phyloP scores from a whole-genome alignment of 2,888 invertebrate genomes.

The Zele albiditarsus region DNA sequence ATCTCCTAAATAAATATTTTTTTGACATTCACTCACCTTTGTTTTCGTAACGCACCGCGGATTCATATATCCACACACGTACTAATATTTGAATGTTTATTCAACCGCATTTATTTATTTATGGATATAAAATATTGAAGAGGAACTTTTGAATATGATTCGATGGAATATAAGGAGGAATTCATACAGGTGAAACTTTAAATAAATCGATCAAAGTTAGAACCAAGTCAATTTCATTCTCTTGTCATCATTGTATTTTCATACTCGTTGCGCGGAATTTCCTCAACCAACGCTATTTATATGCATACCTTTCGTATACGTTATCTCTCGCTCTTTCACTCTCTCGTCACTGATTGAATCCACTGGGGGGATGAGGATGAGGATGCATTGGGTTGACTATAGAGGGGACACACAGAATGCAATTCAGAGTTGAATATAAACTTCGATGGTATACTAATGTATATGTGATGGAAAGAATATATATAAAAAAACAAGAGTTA shows the following conservation, averaged over 20 bases:
- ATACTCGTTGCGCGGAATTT: not conserved
- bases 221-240: not conserved
- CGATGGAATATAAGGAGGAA: not conserved
- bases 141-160: not conserved
- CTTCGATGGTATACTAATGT: not conserved
- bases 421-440: not conserved
- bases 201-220: not conserved
- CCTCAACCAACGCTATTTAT: not conserved
- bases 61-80: not conserved
- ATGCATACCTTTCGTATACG: slow-evolving; percentile 2
- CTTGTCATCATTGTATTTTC: not conserved
- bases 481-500: not conserved
- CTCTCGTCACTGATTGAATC: not conserved
- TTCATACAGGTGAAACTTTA: not conserved
- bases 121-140: not conserved
- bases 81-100: not conserved
- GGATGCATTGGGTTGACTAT: not conserved
- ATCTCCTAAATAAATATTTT: slow-evolving; percentile 37
- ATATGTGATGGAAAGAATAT: not conserved
- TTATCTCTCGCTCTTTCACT: not conserved
- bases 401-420: not conserved
- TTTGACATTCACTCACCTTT: slow-evolving; percentile 25
- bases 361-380: not conserved
- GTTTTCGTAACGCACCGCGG: slow-evolving; percentile 15
- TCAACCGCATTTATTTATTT: not conserved